Conservation (phyloP, 2,113 vertebrate genomes). For the Seriola aureovittata region DNA sequence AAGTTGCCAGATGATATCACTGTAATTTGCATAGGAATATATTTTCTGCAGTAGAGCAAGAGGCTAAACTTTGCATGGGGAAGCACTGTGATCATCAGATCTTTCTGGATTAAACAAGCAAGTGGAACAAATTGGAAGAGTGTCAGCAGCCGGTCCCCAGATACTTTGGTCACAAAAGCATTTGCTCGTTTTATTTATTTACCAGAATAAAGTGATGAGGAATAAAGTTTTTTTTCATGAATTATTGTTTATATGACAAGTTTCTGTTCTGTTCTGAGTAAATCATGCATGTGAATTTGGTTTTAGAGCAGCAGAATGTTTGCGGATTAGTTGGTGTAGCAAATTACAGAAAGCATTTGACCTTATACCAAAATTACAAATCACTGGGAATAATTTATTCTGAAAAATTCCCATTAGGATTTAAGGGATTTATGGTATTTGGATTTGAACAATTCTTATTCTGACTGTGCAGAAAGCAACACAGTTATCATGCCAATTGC, state of each 20-base stretch:
- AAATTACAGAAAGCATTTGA: constrained; percentile 8
- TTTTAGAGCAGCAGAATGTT: background rate
- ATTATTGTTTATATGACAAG: background rate
- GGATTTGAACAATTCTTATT: background rate
- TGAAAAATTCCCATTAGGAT: background rate
- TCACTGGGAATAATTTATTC: background rate
- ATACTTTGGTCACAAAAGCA: background rate
- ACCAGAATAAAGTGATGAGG: too few relatives aligned
- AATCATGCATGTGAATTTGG: background rate
- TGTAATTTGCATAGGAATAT: background rate
- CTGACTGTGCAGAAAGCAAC: background rate
- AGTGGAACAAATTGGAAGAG: constrained; percentile 13
- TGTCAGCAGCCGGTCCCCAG: background rate
- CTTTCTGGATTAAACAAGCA: constrained; percentile 8
- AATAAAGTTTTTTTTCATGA: background rate
- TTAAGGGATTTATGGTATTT: background rate
- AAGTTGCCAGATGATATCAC: constrained; percentile 16
- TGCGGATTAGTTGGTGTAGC: background rate
- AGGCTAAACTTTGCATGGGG: background rate
- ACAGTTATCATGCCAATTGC: background rate
- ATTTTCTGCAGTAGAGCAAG: constrained; percentile 14
- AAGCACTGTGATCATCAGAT: background rate
- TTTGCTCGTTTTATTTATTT: background rate
- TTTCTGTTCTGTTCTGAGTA: background rate
- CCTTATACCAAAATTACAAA: background rate